Conservation (phyloP, 2,797 vertebrate genomes). For the Psittacula echo region DNA sequence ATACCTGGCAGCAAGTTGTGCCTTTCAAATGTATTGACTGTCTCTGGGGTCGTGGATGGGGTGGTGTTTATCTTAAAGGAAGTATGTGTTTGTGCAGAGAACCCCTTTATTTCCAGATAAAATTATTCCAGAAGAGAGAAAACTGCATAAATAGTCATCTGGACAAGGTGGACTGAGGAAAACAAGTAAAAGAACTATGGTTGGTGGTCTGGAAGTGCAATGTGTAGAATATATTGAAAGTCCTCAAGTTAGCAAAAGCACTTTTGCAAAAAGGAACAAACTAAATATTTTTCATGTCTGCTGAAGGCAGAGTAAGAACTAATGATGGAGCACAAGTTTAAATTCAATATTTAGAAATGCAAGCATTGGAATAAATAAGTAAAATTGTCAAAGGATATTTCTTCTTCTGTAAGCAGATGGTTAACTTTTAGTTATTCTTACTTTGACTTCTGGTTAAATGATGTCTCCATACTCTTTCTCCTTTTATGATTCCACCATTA, state of each 20-base stretch:
- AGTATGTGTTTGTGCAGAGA: not conserved
- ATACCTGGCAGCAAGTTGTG: not conserved
- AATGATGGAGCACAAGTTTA: not conserved
- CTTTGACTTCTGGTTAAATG: not conserved
- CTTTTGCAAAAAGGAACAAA: not conserved
- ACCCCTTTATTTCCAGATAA: not conserved
- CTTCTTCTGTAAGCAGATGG: not conserved
- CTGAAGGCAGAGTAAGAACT: not conserved
- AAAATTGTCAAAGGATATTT: not conserved
- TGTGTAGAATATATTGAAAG: not conserved
- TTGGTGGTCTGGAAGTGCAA: not conserved
- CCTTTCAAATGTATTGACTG: not conserved
- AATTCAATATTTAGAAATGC: not conserved
- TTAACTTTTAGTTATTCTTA: not conserved
- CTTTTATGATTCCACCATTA: not conserved
- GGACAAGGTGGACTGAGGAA: not conserved
- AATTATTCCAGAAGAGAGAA: not conserved
- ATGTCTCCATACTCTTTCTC: not conserved
- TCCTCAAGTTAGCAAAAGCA: not conserved
- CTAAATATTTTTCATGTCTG: not conserved
- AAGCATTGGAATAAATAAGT: not conserved
- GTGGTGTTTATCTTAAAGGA: not conserved
- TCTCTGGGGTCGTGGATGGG: no score
- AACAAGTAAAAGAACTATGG: not conserved
- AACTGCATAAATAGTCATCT: not conserved